These are phyloP conservation scores for Glyptemys insculpta DNA, from an alignment of 2,797 vertebrate genomes.

Conservation along the genomic window DNA sequence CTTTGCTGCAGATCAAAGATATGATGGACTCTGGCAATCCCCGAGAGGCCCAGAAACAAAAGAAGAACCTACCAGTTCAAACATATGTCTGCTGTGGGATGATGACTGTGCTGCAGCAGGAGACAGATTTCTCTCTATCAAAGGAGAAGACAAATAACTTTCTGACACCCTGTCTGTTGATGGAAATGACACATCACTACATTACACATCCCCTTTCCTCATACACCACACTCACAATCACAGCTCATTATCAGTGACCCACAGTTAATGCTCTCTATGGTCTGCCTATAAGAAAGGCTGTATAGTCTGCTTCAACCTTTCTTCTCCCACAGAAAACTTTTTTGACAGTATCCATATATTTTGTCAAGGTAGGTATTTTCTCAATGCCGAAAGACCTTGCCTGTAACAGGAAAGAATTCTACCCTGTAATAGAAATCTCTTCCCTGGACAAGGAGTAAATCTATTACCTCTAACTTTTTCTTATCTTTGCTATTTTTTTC, in stretches of 20 bases:
- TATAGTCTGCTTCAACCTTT: constrained; percentile 5
- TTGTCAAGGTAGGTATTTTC: constrained; percentile 27
- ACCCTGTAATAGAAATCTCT: constrained; percentile 46
- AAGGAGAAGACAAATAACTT: constrained; percentile 44
- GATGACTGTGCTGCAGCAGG: not conserved
- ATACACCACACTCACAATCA: constrained; percentile 15
- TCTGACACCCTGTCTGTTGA: not conserved
- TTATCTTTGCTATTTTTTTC: not conserved
- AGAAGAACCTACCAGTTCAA: constrained; percentile 13
- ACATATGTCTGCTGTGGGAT: accelerated
- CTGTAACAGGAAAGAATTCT: constrained; percentile 6
- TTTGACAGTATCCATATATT: constrained; percentile 22
- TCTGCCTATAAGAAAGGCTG: not conserved
- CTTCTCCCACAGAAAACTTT: not conserved
- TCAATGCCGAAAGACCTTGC: constrained; percentile 48
- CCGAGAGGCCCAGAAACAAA: not conserved
- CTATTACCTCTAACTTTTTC: not conserved
- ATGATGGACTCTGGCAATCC: not conserved
- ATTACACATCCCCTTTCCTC: not conserved
- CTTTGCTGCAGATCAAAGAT: constrained; percentile 24
- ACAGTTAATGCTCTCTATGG: constrained; percentile 15
- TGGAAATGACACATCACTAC: constrained; percentile 45
- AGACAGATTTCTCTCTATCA: constrained; percentile 16
- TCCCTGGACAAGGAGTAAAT: constrained; percentile 32
- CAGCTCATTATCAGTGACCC: constrained; percentile 45